Evolutionary conservation across 2,113 vertebrate species (phyloP).

Genomic region (Corynorhinus townsendii): DNA sequence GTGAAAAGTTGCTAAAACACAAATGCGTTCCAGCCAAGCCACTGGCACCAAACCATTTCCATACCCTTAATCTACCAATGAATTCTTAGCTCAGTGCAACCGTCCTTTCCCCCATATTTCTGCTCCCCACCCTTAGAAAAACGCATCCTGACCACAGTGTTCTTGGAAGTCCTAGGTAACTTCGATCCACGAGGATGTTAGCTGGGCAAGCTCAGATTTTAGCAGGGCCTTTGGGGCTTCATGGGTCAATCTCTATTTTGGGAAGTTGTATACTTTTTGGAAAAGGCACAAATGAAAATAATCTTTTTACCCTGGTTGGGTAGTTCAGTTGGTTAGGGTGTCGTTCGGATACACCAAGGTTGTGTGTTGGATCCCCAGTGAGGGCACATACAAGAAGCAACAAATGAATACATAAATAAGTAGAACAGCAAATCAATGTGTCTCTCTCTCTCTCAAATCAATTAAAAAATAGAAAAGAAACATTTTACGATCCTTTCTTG

Average conservation of each 20-base stretch:
- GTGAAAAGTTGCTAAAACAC: too few species aligned
- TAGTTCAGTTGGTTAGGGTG: neutral
- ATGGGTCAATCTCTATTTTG: neutral
- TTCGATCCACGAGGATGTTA: neutral
- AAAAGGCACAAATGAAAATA: neutral
- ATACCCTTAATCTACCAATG: neutral
- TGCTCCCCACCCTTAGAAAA: neutral
- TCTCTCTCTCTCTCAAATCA: too few species aligned
- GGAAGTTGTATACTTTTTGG: neutral
- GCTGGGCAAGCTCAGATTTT: neutral
- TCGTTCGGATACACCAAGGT: neutral
- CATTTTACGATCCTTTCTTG: neutral
- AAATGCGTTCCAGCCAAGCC: rapidly evolving
- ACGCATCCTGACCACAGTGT: neutral
- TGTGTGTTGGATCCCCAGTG: neutral
- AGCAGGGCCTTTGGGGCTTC: neutral
- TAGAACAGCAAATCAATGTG: neutral
- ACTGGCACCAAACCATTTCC: rapidly evolving
- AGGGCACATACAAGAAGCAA: neutral
- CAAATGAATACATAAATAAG: neutral
- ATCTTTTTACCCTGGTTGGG: neutral
- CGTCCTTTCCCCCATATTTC: neutral
- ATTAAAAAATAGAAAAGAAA: neutral
- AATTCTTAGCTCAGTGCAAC: neutral
- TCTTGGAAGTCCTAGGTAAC: neutral